Percentiles rank a stretch among this genome's conserved stretches.
These are phyloP conservation scores for Troides aeacus DNA, from an alignment of 2,888 invertebrate species.

Conservation along the genomic window DNA sequence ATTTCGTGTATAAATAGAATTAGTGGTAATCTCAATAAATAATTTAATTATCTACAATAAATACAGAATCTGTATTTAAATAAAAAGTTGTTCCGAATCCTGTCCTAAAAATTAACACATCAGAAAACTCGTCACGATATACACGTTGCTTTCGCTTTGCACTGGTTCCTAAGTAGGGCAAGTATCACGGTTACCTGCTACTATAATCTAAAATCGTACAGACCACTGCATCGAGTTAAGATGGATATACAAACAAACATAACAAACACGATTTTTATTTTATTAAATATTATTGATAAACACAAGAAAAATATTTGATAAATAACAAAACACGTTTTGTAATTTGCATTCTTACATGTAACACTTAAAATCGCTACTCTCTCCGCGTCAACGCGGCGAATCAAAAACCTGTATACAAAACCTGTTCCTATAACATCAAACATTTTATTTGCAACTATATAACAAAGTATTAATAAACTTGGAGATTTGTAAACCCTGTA, in stretches of 20 bases:
- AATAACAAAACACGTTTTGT: neutral
- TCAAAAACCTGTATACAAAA: slow-evolving; percentile 24
- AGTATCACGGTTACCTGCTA: slow-evolving; percentile 36
- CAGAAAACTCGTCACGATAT: slow-evolving; percentile 39
- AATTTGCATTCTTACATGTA: neutral
- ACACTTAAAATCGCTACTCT: slow-evolving; percentile 19
- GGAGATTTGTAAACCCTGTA: no score
- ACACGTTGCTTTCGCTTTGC: slow-evolving; percentile 56
- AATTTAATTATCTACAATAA: no score
- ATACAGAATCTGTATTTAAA: neutral
- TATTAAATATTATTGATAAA: no score
- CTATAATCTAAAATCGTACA: slow-evolving; percentile 15
- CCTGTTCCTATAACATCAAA: slow-evolving; percentile 20
- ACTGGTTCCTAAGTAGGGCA: slow-evolving; percentile 58
- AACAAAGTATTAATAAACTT: slow-evolving; percentile 5
- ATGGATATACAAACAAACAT: no score
- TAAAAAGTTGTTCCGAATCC: neutral
- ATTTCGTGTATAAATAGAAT: no score
- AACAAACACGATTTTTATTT: no score
- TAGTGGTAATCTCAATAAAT: no score
- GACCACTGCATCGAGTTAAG: neutral
- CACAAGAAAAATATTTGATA: no score
- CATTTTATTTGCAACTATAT: slow-evolving; percentile 8
- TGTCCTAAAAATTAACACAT: slow-evolving; percentile 25
- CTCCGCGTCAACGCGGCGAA: slow-evolving; percentile 9